These are phyloP conservation scores for Atractosteus spatula DNA, from an alignment of 2,113 vertebrate species.

Conservation along the genomic window DNA sequence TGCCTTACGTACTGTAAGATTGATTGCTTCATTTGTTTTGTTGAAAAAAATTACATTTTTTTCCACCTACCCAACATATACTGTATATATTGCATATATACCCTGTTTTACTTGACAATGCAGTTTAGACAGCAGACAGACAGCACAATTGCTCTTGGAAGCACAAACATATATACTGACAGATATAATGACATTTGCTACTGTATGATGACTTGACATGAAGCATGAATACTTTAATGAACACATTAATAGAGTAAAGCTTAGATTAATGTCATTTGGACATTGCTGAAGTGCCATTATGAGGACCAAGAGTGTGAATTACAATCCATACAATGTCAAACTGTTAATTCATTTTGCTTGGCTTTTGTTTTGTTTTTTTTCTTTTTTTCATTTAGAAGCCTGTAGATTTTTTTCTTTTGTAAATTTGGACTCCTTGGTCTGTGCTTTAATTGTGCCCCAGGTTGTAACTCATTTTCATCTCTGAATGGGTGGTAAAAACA, in stretches of 20 bases:
- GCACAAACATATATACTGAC: constrained; percentile 43
- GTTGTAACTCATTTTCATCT: constrained; percentile 81
- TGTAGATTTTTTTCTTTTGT: constrained; percentile 55
- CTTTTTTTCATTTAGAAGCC: background rate
- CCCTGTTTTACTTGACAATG: too few species aligned
- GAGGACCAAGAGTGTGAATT: constrained; percentile 76
- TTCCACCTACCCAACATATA: too few species aligned
- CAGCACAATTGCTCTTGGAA: background rate
- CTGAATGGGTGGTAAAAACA: constrained; percentile 87
- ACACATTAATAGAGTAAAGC: constrained; percentile 45
- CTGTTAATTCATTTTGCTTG: constrained; percentile 75
- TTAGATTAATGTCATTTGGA: constrained; percentile 66
- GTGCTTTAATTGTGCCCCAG: constrained; percentile 74
- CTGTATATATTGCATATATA: too few species aligned
- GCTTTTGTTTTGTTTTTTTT: constrained; percentile 34
- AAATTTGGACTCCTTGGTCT: constrained; percentile 71
- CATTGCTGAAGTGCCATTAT: constrained; percentile 68
- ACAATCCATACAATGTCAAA: constrained; percentile 83
- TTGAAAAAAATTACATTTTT: too few species aligned
- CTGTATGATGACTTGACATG: constrained; percentile 75
- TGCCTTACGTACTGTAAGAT: too few species aligned
- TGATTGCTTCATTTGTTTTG: too few species aligned
- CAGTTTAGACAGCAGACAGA: too few species aligned
- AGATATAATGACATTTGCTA: constrained; percentile 61
- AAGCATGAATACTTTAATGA: constrained; percentile 66